Conservation (phyloP, 2,888 invertebrate genomes). For the Oegoconia quadripuncta region DNA sequence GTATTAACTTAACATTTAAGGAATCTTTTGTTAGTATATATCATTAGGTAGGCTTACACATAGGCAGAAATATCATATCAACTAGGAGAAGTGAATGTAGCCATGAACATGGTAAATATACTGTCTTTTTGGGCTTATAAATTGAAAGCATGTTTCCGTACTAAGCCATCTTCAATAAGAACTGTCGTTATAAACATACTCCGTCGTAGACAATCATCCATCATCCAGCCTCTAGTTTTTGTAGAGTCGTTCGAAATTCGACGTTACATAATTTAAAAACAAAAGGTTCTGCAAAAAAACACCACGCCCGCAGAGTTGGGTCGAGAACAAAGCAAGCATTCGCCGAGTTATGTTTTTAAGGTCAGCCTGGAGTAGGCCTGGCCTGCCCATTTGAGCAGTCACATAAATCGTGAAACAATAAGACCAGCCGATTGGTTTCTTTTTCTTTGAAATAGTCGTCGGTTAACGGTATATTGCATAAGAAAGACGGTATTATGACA, state of each 20-base stretch:
- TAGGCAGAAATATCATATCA: too few relatives aligned
- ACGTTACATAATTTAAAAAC: conserved; percentile 70
- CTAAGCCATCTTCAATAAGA: neutral
- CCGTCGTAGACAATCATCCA: conserved; percentile 45
- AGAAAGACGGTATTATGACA: conserved; percentile 36
- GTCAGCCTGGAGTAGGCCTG: conserved; percentile 48
- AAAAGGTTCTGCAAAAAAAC: conserved; percentile 63
- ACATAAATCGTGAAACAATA: conserved; percentile 75
- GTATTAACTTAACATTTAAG: too few relatives aligned
- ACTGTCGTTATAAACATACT: conserved; percentile 16
- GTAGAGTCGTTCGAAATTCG: conserved; percentile 44
- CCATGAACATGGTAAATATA: too few relatives aligned
- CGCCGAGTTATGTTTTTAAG: conserved; percentile 58
- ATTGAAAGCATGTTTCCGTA: neutral
- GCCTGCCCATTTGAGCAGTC: conserved; percentile 59
- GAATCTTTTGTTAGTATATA: too few relatives aligned
- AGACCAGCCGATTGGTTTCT: conserved; percentile 49
- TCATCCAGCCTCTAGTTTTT: conserved; percentile 56
- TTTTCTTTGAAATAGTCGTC: conserved; percentile 37
- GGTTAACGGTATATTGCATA: conserved; percentile 53
- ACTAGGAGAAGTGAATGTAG: too few relatives aligned
- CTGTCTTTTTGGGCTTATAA: neutral
- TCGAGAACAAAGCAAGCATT: conserved; percentile 58
- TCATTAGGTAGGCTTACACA: too few relatives aligned
- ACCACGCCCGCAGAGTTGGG: conserved; percentile 53